Evolutionary conservation across 2,113 vertebrate genomes (phyloP), one percentile per base, ranked within the genome.

Genomic region (Camelus dromedarius): DNA sequence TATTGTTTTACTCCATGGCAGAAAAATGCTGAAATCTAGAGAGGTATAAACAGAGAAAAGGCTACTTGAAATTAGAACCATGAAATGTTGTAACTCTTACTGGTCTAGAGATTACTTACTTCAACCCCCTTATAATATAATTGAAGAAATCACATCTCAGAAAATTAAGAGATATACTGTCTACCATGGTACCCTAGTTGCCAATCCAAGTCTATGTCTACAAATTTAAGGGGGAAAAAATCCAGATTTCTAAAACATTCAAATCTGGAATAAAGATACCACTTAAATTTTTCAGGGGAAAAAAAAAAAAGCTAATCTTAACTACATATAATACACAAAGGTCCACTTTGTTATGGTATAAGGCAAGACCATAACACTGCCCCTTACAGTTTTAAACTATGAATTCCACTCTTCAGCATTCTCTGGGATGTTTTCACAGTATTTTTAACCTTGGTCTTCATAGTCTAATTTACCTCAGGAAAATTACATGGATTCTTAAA

Each of bases 361-460:
- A 83, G 18, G 75, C 46, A 90, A 60, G 70, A 60, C 24, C 32
- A 24, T 72, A 95, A 72, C 35, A 48, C 35, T 35, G 52, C 9
- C 42, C 20, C 42, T 38, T 70, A 72, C 82, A 73, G 7, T 80
- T 86, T 79, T 66, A 86, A 91, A 89, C 56, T 38, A 79, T 95
- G 50, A 86, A 91, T 83, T 95, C 76, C 30, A 89, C 38, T 77
- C 81, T 67, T 70, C 42, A 83, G 67, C n/a, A 62, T 46, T 28
- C n/a, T 97, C 66, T 73, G 46, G 46, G 76, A 64, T 91, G 15
- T 90, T 92, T 97, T 95, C 81, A 89, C 54, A 48, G 58, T 96
- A 81, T 96, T 90, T 97, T 95, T 82, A 81, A 91, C 14, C 16
- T 81, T 72, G 22, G 35, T 75, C 26, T 30, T 77, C 50, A 85